Percentiles rank a stretch among this genome's conserved stretches.
These are phyloP conservation scores for Pachymerium ferrugineum DNA, from an alignment of 2,888 invertebrate species.

Conservation along the genomic window DNA sequence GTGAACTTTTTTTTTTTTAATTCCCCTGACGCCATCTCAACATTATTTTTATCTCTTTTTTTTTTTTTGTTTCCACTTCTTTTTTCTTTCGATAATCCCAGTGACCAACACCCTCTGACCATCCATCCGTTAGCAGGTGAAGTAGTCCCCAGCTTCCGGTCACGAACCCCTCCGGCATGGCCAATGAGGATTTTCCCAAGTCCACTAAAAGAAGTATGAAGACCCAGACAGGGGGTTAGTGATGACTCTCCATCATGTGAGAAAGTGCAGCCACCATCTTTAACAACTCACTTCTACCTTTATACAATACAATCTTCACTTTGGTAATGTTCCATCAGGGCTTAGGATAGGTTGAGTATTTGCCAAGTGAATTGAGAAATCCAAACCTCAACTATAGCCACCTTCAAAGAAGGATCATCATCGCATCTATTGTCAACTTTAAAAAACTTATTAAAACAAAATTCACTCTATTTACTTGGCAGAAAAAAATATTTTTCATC, in stretches of 20 bases:
- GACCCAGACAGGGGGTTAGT: too few relatives aligned
- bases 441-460: neutral
- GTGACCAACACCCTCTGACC: conserved; percentile 16
- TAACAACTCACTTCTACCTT: neutral
- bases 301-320: neutral
- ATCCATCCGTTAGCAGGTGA: conserved; percentile 13
- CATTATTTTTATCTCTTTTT: neutral
- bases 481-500: neutral
- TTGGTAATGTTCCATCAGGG: neutral
- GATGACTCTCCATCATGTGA: neutral
- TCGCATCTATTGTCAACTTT: too few relatives aligned
- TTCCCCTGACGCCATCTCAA: neutral
- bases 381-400: too few relatives aligned
- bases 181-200: conserved; percentile 14
- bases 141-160: conserved; percentile 12
- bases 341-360: neutral
- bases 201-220: too few relatives aligned
- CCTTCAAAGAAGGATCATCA: too few relatives aligned
- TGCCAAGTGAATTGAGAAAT: neutral
- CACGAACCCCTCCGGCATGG: conserved; percentile 2
- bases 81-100: neutral
- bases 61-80: neutral
- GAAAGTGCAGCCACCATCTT: neutral
- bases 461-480: neutral
- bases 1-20: neutral